Base-by-base conservation (phyloP, 2,888 invertebrate species). In the Poecilus cupreus region DNA sequence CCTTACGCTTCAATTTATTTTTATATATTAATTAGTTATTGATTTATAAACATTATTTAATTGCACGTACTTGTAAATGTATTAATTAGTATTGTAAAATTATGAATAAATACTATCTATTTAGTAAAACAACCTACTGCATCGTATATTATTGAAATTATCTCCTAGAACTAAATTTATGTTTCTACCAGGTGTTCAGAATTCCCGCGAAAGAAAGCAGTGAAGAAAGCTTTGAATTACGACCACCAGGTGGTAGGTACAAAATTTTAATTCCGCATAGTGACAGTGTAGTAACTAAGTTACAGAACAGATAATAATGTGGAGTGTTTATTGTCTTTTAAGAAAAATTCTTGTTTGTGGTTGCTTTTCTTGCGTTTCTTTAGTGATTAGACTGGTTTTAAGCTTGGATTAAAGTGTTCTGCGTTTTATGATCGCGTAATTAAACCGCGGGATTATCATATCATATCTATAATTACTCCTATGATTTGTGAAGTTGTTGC, bases 1-100 rank as follows among this genome's bases (percentile, higher is more conserved):
- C 32, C 32, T 78, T 64, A 78, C 60, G 68, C 78, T 64, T 64
- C 68, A 46, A 11, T 68, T 75, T 84, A 83, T 83, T 83, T 85
- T 84, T 85, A 84, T 84, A 83, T 20, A 64, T 64, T 22, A 64
- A 64, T 51, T 60, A 78, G 26, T 78, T 80, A 80, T 80, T 22
- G 43, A 72, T 81, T 74, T 43, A 81, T 81, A 79, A 79, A 79
- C 22, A 81, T 75, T 75, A 81, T 81, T 75, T 75, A 81, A 80
- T 81, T 75, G 84, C 83, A 85, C 84, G 85, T 86, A 86, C 84
- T 85, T 85, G 85, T 86, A 85, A 83, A 86, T 85, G 85, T 85
- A 83, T 83, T 82, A 83, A 85, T 85, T 83, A 84, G 54, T 64
- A 81, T 78, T 84, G 83, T 84, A 83, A 84, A 84, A 84, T 84